Evolutionary conservation across 2,113 vertebrate species (phyloP).

Genomic region (Hyla sarda): DNA sequence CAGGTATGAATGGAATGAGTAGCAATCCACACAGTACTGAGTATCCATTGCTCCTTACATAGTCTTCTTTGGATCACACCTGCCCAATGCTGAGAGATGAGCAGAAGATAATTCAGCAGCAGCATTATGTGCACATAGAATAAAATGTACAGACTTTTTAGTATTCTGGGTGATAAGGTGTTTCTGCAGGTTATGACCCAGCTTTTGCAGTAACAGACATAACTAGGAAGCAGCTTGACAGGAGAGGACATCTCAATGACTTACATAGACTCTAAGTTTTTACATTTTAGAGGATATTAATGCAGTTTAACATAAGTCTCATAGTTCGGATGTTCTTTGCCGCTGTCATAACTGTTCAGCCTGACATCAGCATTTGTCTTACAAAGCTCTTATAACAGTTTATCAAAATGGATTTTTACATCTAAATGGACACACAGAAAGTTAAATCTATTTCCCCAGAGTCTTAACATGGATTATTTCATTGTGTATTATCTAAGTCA

Average conservation of each 20-base stretch:
- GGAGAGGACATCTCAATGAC: neutral
- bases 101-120: too few relatives aligned
- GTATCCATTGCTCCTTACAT: too few relatives aligned
- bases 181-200: neutral
- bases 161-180: neutral
- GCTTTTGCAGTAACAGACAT: neutral
- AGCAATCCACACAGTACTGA: too few relatives aligned
- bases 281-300: neutral
- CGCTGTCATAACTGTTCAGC: neutral
- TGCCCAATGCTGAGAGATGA: too few relatives aligned
- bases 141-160: too few relatives aligned
- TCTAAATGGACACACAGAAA: conserved; percentile 24
- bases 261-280: neutral
- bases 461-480: conserved; percentile 42
- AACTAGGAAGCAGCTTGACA: neutral
- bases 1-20: too few relatives aligned
- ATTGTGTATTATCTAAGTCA: neutral
- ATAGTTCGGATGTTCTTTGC: neutral
- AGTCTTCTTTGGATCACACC: too few relatives aligned
- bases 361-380: conserved; percentile 20
- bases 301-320: neutral
- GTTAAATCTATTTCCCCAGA: conserved; percentile 26
- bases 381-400: conserved; percentile 10
- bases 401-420: conserved; percentile 32
- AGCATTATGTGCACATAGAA: too few relatives aligned